Percentiles rank a stretch among this genome's conserved stretches.
phyloP scores from a whole-genome alignment of 2,888 invertebrate species.

The Cataglyphis albicans region DNA sequence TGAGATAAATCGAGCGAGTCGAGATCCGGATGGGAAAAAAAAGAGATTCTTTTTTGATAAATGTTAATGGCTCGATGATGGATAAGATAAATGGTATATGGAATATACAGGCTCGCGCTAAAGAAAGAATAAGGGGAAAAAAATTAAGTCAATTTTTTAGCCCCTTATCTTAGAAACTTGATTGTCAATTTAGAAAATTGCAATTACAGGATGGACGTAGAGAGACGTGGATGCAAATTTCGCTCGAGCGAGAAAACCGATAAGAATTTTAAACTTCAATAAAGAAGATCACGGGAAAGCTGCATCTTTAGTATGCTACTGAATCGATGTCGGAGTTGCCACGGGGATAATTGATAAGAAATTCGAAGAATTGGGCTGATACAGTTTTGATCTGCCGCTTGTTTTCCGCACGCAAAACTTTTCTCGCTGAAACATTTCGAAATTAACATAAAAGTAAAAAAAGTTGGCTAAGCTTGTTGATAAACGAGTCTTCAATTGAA shows the following conservation, averaged over 20 bases:
- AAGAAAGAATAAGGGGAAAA: neutral
- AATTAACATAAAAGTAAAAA: neutral
- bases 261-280: slow-evolving; percentile 39
- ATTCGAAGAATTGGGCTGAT: slow-evolving; percentile 39
- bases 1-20: neutral
- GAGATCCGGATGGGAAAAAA: neutral
- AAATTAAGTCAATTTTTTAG: slow-evolving; percentile 1
- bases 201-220: neutral
- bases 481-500: no score
- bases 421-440: neutral
- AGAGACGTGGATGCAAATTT: slow-evolving; percentile 52
- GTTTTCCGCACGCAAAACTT: neutral
- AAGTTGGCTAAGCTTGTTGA: neutral
- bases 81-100: neutral
- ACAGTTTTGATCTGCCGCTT: slow-evolving; percentile 54
- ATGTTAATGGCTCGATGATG: neutral
- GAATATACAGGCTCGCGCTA: neutral
- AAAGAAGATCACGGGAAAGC: neutral
- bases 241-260: slow-evolving; percentile 47
- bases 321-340: slow-evolving; percentile 14
- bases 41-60: neutral
- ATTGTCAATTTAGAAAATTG: neutral
- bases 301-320: neutral
- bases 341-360: neutral
- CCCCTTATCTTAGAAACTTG: neutral